phyloP scores from a whole-genome alignment of 2,797 vertebrate genomes.

The Myotis vivesi region DNA sequence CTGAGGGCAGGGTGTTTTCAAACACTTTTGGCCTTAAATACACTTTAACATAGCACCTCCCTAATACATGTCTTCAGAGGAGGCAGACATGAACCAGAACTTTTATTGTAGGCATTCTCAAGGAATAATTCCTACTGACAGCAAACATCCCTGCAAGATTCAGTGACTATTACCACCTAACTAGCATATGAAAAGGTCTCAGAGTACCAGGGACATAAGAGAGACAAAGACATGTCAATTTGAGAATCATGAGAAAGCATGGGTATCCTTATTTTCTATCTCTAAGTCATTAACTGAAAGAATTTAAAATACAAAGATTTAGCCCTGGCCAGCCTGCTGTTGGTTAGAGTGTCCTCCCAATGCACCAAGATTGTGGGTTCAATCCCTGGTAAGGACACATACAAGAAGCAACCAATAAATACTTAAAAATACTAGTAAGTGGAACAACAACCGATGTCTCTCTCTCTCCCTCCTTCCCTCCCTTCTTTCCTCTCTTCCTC shows the following conservation, averaged over 20 bases:
- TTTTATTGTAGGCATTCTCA: not conserved
- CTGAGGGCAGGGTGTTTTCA: not conserved
- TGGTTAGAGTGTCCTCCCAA: not conserved
- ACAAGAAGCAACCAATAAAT: not conserved
- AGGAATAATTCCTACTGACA: conserved; percentile 16
- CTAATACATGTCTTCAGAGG: not conserved
- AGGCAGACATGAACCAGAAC: not conserved
- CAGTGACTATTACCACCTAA: not conserved
- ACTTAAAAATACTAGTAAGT: not conserved
- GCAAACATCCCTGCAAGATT: not conserved
- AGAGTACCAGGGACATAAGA: not conserved
- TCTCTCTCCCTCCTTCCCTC: not conserved
- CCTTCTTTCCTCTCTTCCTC: not conserved
- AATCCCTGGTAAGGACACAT: not conserved
- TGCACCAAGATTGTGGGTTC: not conserved
- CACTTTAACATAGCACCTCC: not conserved
- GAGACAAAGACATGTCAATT: not conserved
- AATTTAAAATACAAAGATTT: not conserved
- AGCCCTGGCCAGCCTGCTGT: not conserved
- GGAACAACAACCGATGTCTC: not conserved
- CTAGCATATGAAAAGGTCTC: not conserved
- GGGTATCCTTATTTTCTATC: not conserved
- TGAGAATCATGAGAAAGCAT: conserved; percentile 3
- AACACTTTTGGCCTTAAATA: not conserved
- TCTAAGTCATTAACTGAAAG: not conserved